Evolutionary conservation across 37 sponge, comb jelly and placozoan genomes (phyloP).

Genomic region (Halichondria panicea): DNA sequence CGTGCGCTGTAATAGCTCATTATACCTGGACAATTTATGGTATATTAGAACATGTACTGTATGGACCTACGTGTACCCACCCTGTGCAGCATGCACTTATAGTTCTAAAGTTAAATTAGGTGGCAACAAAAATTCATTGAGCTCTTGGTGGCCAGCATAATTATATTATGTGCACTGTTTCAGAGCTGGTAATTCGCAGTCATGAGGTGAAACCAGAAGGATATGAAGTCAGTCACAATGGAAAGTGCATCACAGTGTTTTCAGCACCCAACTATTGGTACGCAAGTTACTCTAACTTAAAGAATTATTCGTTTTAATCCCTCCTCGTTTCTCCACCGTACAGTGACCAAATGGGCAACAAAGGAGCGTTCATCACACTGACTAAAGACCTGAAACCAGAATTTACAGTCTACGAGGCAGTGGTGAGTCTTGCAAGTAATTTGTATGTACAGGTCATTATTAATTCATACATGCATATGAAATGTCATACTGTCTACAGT

Average conservation of each 20-base stretch:
- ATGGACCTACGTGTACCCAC: too few species aligned
- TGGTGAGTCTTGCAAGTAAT: slow-evolving; percentile 56
- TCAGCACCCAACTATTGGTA: slow-evolving; percentile 99
- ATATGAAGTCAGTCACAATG: slow-evolving; percentile 93
- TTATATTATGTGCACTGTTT: too few species aligned
- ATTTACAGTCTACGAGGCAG: slow-evolving; percentile 91
- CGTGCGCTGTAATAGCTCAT: too few species aligned
- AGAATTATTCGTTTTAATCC: not conserved
- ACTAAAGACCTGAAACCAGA: slow-evolving; percentile 76
- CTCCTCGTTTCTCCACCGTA: not conserved
- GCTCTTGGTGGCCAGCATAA: too few species aligned
- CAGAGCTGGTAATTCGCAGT: slow-evolving; percentile 86
- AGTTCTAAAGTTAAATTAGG: too few species aligned
- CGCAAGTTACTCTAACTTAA: not conserved
- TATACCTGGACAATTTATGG: too few species aligned
- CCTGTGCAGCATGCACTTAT: too few species aligned
- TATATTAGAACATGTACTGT: too few species aligned
- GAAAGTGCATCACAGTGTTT: slow-evolving; percentile 98
- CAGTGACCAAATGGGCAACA: slow-evolving; percentile 98
- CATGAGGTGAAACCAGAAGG: slow-evolving; percentile 98
- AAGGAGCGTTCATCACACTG: slow-evolving; percentile 95
- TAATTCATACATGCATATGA: not conserved
- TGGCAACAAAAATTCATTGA: too few species aligned
- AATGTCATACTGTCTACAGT: too few species aligned
- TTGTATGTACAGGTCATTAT: slow-evolving; percentile 7